Evolutionary conservation across 1,140 invertebrate genomes (phyloP), one percentile per base, ranked within the genome.

Genomic region (Elymnias hypermnestra): DNA sequence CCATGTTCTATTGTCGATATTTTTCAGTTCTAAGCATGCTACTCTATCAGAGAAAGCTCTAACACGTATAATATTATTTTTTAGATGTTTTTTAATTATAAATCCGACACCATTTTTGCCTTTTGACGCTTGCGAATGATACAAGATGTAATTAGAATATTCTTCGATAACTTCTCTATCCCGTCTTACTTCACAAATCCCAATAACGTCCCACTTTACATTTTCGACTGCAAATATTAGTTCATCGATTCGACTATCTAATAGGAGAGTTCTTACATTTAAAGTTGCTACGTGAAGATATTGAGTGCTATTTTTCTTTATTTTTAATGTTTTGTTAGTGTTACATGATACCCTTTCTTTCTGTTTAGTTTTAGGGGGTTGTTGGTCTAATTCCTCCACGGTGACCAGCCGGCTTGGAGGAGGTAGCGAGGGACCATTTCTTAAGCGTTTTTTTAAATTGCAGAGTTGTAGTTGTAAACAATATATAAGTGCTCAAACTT

Each of bases 391-490:
- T 15, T 33, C 36, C 38, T 38, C 46, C 46, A 41, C 46, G 46
- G 15, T 15, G 31, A 49, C 46, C 28, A 41, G 21, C 22, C 38
- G 46, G 21, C 14, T 49, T 49, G 46, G 46, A 38, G 46, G 13
- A 28, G 25, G 13, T n/a, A n/a, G n/a, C n/a, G n/a, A n/a, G n/a
- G n/a, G n/a, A n/a, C n/a, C n/a, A n/a, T n/a, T n/a, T n/a, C n/a
- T n/a, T n/a, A n/a, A n/a, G n/a, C n/a, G n/a, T n/a, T n/a, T n/a
- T n/a, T n/a, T n/a, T n/a, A n/a, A n/a, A n/a, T n/a, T n/a, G n/a
- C n/a, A n/a, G n/a, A n/a, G n/a, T n/a, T n/a, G n/a, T n/a, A n/a
- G n/a, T n/a, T n/a, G n/a, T n/a, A n/a, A n/a, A n/a, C n/a, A n/a
- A n/a, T n/a, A n/a, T n/a, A n/a, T n/a, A n/a, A n/a, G n/a, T n/a